A percentile compares a stretch with the other conserved stretches of the same genome.
phyloP scores from a whole-genome alignment of 2,797 vertebrate species.

The Otus scops region DNA sequence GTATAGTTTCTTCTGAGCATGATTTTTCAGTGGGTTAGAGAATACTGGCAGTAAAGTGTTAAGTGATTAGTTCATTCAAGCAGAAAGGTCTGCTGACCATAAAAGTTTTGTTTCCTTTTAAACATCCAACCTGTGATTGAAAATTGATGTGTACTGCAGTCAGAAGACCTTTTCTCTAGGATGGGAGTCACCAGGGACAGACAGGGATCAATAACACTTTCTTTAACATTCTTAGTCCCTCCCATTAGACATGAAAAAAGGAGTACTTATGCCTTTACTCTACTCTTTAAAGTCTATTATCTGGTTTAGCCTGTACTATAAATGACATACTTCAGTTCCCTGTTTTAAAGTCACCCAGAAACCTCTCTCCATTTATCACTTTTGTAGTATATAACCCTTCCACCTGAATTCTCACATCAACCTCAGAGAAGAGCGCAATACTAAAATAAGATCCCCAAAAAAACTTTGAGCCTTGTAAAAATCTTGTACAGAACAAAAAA shows the following conservation, averaged over 20 bases:
- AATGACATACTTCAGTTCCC: not conserved
- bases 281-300: not conserved
- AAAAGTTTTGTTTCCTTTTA: not conserved
- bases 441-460: not conserved
- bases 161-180: not conserved
- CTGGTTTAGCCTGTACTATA: not conserved
- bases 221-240: not conserved
- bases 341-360: not conserved
- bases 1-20: not conserved
- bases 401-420: not conserved
- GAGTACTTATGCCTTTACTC: not conserved
- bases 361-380: not conserved
- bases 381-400: not conserved
- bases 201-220: not conserved
- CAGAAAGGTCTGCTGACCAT: not conserved
- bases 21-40: not conserved
- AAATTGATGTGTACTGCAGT: not conserved
- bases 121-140: not conserved
- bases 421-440: not conserved
- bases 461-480: not conserved
- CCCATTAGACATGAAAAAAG: not conserved
- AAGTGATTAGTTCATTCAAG: not conserved
- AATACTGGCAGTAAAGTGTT: not conserved
- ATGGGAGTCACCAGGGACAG: not conserved
- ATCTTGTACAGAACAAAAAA: not conserved